A percentile compares a stretch with the other conserved stretches of the same genome.
Evolutionary conservation across 2,113 vertebrate genomes (phyloP).

Genomic region (Nannospalax galili): DNA sequence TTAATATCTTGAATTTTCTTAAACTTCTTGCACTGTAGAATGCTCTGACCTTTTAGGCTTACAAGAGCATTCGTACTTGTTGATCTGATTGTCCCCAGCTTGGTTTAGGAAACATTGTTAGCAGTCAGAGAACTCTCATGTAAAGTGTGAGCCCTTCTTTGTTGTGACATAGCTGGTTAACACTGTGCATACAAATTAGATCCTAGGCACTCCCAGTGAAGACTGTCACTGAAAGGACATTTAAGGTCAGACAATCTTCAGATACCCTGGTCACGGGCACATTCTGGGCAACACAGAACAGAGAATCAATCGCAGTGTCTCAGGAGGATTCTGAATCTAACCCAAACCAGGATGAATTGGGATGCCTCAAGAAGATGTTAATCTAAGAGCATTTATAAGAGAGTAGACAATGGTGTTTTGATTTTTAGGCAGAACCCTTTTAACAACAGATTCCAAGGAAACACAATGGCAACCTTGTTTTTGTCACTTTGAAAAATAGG

Average conservation of each 20-base stretch:
- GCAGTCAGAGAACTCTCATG: background rate
- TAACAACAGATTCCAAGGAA: conserved; percentile 46
- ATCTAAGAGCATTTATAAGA: conserved; percentile 23
- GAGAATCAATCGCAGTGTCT: conserved; percentile 69
- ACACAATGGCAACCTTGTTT: background rate
- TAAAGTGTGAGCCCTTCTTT: background rate
- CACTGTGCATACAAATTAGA: conserved; percentile 58
- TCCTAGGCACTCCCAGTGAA: conserved; percentile 46
- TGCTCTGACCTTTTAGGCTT: background rate
- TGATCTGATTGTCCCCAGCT: conserved; percentile 54
- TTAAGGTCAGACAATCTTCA: conserved; percentile 71
- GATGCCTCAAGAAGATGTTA: conserved; percentile 54
- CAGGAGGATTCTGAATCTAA: conserved; percentile 65
- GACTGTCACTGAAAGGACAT: background rate
- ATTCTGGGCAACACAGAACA: conserved; percentile 44
- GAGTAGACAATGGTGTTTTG: conserved; percentile 28
- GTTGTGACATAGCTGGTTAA: background rate
- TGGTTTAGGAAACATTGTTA: conserved; percentile 26
- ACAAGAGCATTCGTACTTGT: conserved; percentile 35
- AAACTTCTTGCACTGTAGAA: background rate
- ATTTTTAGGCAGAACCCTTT: conserved; percentile 47
- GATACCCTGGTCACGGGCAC: conserved; percentile 60
- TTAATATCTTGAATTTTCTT: background rate
- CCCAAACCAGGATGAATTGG: conserved; percentile 51
- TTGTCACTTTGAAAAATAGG: conserved; percentile 66